Base-by-base conservation (phyloP, 2,888 invertebrate species). In the Philopedon plagiatum region DNA sequence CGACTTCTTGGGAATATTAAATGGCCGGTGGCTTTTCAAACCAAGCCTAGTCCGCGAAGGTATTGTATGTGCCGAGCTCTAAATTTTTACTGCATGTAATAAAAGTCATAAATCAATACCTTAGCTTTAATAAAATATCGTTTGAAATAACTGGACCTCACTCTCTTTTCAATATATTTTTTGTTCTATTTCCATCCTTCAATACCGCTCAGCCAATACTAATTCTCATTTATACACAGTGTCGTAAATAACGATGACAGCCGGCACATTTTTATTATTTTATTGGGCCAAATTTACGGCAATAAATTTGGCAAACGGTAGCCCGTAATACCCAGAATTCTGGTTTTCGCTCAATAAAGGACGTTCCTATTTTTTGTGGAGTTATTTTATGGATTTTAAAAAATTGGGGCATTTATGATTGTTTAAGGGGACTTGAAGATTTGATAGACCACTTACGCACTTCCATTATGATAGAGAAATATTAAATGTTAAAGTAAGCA, bases 201-300 rank as follows among this genome's bases (percentile, higher is more conserved):
- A 71, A 71, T 71, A 60, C 72, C 63, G 54, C 32, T 49, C 29
- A 64, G 68, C 68, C 58, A 39, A 64, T 60, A 68, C 73, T 68
- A 73, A 63, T 73, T 68, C 68, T 60, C 73, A 68, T 73, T 73
- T 73, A 73, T 73, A 73, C 73, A 68, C 44, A 65, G 73, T 61
- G 75, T 72, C 71, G 72, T 75, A 75, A 75, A 75, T 75, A 75
- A 75, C 49, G 37, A 41, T 65, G 75, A 75, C 71, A 69, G 75
- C 60, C 29, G 72, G 67, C 75, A 72, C 72, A 75, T 75, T 75
- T 75, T 75, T 75, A 75, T 75, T 75, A 75, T 75, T 75, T 75
- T 75, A 75, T 75, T 75, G 75, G 65, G 44, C 65, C 61, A 69
- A 75, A 75, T 72, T 72, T 72, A 41, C 46, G 57, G 66, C 68